Evolutionary conservation across 2,888 invertebrate species (phyloP).

Genomic region (Lasioglossum calceatum): DNA sequence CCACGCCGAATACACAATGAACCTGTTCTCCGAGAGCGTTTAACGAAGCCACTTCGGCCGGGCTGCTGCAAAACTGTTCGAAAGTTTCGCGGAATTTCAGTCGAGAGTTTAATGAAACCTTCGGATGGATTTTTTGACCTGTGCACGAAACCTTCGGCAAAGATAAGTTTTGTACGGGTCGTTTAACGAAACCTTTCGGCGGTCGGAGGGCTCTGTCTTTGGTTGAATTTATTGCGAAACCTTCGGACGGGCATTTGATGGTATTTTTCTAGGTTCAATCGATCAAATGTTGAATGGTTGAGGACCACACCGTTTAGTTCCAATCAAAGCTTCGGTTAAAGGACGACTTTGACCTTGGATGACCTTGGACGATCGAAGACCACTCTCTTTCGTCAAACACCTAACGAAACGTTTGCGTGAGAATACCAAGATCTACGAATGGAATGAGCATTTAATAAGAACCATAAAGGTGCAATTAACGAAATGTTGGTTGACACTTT

Average conservation of each 20-base stretch:
- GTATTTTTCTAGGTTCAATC: background rate
- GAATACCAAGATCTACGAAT: background rate
- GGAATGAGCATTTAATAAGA: background rate
- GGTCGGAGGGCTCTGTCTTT: background rate
- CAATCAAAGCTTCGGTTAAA: background rate
- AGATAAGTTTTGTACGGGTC: background rate
- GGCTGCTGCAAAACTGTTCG: background rate
- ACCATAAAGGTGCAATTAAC: too few species aligned
- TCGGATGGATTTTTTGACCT: background rate
- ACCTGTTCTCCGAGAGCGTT: background rate
- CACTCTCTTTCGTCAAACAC: background rate
- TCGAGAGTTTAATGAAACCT: constrained; percentile 1
- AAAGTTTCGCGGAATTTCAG: background rate
- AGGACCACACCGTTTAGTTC: too few species aligned
- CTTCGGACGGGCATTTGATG: too few species aligned
- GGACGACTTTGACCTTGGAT: too few species aligned
- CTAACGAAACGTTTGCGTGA: background rate
- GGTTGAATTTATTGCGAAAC: background rate
- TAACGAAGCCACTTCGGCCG: background rate
- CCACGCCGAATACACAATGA: background rate
- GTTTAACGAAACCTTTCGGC: background rate
- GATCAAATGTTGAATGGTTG: too few species aligned
- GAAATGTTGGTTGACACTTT: too few species aligned
- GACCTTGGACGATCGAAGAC: background rate
- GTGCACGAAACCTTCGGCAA: background rate